phyloP scores from a whole-genome alignment of 2,888 invertebrate species.

The Oxytorus armatus region DNA sequence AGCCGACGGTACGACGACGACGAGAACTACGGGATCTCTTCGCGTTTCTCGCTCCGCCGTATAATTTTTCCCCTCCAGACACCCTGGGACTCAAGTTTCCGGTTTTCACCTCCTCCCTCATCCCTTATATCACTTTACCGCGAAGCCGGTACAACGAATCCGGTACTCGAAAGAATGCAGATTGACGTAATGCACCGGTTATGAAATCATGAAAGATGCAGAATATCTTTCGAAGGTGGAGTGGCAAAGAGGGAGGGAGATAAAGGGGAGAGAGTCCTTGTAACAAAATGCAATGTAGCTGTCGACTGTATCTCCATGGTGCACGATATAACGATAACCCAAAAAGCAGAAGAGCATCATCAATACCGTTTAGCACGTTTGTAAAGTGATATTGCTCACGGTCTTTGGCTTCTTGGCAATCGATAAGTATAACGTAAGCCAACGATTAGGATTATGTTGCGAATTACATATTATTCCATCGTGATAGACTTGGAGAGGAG shows the following conservation, averaged over 20 bases:
- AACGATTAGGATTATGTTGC: neutral
- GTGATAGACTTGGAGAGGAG: neutral
- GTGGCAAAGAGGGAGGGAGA: neutral
- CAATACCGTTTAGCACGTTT: no score
- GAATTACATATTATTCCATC: neutral
- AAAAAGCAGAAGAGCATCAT: no score
- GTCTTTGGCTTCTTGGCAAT: neutral
- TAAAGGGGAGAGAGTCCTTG: neutral
- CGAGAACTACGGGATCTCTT: conserved; percentile 36
- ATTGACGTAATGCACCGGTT: conserved; percentile 73
- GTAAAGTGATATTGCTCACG: no score
- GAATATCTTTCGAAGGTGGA: conserved; percentile 61
- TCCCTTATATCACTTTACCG: conserved; percentile 25
- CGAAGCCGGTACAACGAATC: conserved; percentile 4
- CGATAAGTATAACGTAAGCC: neutral
- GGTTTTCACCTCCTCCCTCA: conserved; percentile 1
- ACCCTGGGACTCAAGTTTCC: conserved; percentile 15
- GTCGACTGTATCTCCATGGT: no score
- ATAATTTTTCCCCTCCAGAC: neutral
- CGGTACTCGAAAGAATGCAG: conserved; percentile 75
- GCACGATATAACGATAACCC: no score
- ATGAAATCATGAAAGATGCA: conserved; percentile 72
- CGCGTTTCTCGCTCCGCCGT: conserved; percentile 38
- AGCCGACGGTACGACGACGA: conserved; percentile 43
- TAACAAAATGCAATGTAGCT: no score